These are phyloP conservation scores for Dysdera silvatica DNA, from an alignment of 1,140 invertebrate genomes.

Conservation along the genomic window DNA sequence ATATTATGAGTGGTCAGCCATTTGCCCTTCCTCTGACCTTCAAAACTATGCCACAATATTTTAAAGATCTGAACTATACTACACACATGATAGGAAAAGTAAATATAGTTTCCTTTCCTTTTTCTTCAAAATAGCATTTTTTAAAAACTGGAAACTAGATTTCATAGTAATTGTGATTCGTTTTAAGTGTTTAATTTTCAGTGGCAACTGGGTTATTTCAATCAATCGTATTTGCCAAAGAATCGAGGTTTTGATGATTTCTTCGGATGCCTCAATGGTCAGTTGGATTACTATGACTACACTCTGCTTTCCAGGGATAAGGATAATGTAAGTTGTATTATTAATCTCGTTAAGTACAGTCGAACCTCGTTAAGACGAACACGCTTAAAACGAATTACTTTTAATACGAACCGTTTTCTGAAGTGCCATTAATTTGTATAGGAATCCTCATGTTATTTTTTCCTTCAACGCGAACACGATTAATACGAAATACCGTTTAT, in stretches of 20 bases:
- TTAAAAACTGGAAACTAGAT: neutral
- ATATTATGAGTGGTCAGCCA: slow-evolving; percentile 61
- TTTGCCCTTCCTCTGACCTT: slow-evolving; percentile 61
- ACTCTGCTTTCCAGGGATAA: too few relatives aligned
- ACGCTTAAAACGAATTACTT: too few relatives aligned
- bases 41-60: slow-evolving; percentile 63
- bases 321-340: too few relatives aligned
- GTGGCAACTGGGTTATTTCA: slow-evolving; percentile 50
- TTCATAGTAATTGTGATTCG: neutral
- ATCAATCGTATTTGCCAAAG: slow-evolving; percentile 44
- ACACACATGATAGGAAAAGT: slow-evolving; percentile 6
- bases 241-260: slow-evolving; percentile 48
- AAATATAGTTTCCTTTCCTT: neutral
- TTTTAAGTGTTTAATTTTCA: neutral
- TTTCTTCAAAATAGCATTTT: neutral
- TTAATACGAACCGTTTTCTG: too few relatives aligned
- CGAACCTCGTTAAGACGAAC: too few relatives aligned
- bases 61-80: slow-evolving; percentile 46
- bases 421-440: too few relatives aligned
- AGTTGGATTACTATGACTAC: slow-evolving; percentile 40
- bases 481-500: too few relatives aligned
- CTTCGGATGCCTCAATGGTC: slow-evolving; percentile 46
- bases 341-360: too few relatives aligned
- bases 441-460: too few relatives aligned
- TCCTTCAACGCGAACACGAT: too few relatives aligned